Base-by-base conservation (phyloP, 2,888 invertebrate species). In the Ischnura elegans region DNA sequence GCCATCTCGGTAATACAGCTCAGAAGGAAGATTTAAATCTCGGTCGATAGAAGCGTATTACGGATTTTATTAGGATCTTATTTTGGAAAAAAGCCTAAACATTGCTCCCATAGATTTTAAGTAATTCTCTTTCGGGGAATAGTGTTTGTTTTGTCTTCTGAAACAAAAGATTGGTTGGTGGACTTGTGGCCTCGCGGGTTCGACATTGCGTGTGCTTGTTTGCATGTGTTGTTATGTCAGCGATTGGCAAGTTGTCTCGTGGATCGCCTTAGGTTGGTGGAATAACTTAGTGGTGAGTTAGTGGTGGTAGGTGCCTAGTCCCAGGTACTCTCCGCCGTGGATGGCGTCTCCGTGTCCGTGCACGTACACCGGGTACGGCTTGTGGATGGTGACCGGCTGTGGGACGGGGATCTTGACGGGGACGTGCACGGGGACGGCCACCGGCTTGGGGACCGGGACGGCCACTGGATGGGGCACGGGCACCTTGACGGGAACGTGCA, bases 401-500 rank as follows among this genome's bases (percentile, higher is more conserved):
- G 90, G 90, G 3, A 61, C 55, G 19, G 94, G 93, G 21, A 94
- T 87, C 36, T 93, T 93, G 45, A 87, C 94, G 42, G 93, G 93
- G 6, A 94, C 94, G n/a, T 94, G 94, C 36, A 94, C 94, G 95
- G 97, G 97, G 95, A 97, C 97, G 55, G 97, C 97, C 94, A 97
- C 97, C 45, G 96, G 97, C 95, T 97, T 97, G 95, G 97, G 97
- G 0, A 97, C 97, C 51, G 97, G 97, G 29, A 97, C 97, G 87
- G 97, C 97, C 95, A 97, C 97, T 94, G 97, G 97, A 95, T 97
- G 97, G 95, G 97, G 97, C 4, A 98, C 97, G 21, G 97, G 96
- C 25, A 97, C 97, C 47, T 93, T 93, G 45, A 94, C 94, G 42
- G 87, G 87, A n/a, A 87, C 76, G 85, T 87, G 93, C 4, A 94